These are phyloP conservation scores for Diplolepis rosae DNA, from an alignment of 2,888 invertebrate species.

Conservation along the genomic window DNA sequence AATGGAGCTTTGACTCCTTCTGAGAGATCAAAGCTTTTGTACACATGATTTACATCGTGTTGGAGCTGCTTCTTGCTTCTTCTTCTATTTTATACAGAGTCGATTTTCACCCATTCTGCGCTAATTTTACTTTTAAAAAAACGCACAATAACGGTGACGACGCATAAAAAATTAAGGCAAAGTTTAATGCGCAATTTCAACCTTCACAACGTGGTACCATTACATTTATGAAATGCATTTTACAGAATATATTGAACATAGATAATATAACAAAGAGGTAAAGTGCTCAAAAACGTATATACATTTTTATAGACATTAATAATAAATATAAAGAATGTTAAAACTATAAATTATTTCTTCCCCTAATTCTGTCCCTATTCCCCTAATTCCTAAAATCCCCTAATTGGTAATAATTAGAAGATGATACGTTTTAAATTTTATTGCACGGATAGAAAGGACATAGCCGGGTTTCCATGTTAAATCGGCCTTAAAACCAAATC, in stretches of 20 bases:
- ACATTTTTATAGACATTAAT: too few species aligned
- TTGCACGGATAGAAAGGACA: too few species aligned
- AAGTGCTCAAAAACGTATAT: too few species aligned
- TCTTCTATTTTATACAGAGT: constrained; percentile 8
- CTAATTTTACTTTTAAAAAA: constrained; percentile 23
- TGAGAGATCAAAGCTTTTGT: constrained; percentile 28
- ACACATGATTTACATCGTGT: constrained; percentile 25
- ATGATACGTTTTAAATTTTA: too few species aligned
- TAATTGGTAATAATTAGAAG: too few species aligned
- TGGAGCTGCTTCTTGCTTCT: constrained; percentile 11
- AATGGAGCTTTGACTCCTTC: constrained; percentile 27
- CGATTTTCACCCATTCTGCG: constrained; percentile 11
- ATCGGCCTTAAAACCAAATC: too few species aligned
- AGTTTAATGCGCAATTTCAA: constrained; percentile 2
- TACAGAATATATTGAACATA: neutral
- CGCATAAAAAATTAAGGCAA: neutral
- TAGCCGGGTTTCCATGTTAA: too few species aligned
- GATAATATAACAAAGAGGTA: neutral
- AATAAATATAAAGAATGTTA: neutral
- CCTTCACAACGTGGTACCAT: neutral
- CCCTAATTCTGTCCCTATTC: too few species aligned
- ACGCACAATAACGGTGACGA: neutral
- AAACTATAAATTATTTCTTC: neutral
- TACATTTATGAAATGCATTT: neutral
- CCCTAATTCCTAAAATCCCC: too few species aligned